A percentile compares a stretch with the other conserved stretches of the same genome.
Evolutionary conservation across 2,797 vertebrate genomes (phyloP).

Genomic region (Eulemur coronatus): DNA sequence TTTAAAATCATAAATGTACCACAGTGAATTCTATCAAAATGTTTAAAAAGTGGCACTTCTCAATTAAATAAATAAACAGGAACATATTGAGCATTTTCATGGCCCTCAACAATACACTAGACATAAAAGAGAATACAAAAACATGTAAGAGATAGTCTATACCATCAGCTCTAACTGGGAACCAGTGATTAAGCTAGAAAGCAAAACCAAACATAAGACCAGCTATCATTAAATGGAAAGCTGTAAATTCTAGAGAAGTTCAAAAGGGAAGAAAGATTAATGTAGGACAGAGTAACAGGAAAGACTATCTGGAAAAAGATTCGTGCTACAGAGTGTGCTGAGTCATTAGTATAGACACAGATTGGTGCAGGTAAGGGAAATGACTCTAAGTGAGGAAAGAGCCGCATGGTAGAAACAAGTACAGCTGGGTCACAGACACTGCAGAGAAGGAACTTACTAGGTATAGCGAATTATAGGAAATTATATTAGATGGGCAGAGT

Average conservation of each 20-base stretch:
- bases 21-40: neutral
- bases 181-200: slow-evolving; percentile 34
- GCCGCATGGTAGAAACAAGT: neutral
- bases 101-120: neutral
- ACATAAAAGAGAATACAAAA: neutral
- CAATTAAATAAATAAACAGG: slow-evolving; percentile 17
- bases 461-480: neutral
- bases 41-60: neutral
- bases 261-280: slow-evolving; percentile 31
- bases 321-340: neutral
- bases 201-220: slow-evolving; percentile 21
- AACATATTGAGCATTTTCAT: neutral
- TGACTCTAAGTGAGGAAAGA: neutral
- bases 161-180: neutral
- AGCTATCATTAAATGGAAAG: slow-evolving; percentile 2
- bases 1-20: slow-evolving; percentile 34
- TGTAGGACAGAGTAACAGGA: neutral
- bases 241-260: neutral
- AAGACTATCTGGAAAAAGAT: neutral
- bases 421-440: neutral
- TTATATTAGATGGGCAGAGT: neutral
- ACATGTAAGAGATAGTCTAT: neutral
- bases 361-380: neutral
- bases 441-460: neutral
- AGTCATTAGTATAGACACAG: neutral